Conservation (phyloP, 2,888 invertebrate genomes). For the Drosophila macrothrix region DNA sequence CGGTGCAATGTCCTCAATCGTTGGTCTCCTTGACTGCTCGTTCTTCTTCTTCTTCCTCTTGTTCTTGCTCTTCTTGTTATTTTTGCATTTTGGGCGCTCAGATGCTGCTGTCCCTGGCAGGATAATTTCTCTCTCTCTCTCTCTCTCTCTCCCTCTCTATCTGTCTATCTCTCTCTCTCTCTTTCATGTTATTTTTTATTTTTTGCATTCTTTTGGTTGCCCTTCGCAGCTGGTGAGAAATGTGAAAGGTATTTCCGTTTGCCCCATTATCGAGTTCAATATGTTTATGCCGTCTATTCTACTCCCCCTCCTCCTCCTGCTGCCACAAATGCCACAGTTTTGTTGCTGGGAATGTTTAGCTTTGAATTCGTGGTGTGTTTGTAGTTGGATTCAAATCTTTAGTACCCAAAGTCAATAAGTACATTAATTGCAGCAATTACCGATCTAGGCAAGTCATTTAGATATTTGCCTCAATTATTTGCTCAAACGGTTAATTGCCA, state of each 20-base stretch:
- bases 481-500: conserved; percentile 14
- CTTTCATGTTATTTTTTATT: background rate
- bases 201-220: conserved; percentile 39
- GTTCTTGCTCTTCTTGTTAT: conserved; percentile 15
- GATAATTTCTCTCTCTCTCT: conserved; percentile 28
- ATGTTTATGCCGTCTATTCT: conserved; percentile 9
- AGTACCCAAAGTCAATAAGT: background rate
- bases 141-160: conserved; percentile 5
- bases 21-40: conserved; percentile 64
- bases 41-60: conserved; percentile 27
- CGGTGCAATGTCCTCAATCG: conserved; percentile 83
- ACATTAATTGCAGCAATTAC: background rate
- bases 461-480: conserved; percentile 37
- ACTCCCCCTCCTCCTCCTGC: background rate
- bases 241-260: conserved; percentile 73
- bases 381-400: background rate
- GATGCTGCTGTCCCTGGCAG: conserved; percentile 65
- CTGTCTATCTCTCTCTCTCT: conserved; percentile 1
- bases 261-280: conserved; percentile 31
- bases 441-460: background rate
- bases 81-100: conserved; percentile 65
- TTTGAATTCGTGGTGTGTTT: background rate
- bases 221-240: conserved; percentile 64
- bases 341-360: conserved; percentile 8
- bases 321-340: background rate